Evolutionary conservation across 2,888 invertebrate genomes (phyloP).

Genomic region (Glyphotaelius pellucidus): DNA sequence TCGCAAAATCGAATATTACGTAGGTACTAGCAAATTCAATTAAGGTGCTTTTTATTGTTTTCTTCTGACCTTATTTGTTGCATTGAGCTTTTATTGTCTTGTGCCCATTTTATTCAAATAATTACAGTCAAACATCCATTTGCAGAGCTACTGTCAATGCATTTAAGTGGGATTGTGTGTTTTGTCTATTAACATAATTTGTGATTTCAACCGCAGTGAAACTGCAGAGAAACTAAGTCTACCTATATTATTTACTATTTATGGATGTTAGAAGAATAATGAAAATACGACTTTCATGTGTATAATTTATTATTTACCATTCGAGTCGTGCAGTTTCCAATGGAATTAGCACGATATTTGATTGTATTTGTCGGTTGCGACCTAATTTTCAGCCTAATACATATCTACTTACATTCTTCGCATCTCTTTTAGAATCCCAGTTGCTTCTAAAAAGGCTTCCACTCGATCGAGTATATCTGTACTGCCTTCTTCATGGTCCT

Average conservation of each 20-base stretch:
- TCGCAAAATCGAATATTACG: neutral
- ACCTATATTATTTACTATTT: neutral
- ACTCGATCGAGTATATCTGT: too few relatives aligned
- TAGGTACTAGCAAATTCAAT: neutral
- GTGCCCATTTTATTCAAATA: neutral
- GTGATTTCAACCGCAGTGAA: neutral
- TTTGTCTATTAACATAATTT: neutral
- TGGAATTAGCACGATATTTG: too few relatives aligned
- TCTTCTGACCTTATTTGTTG: neutral
- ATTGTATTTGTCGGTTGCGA: too few relatives aligned
- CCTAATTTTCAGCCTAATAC: too few relatives aligned
- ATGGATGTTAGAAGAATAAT: neutral
- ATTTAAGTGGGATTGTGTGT: neutral
- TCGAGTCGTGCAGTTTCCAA: too few relatives aligned
- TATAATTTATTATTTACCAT: neutral
- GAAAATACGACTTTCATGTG: neutral
- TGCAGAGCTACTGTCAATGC: neutral
- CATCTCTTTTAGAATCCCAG: too few relatives aligned
- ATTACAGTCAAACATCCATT: conserved; percentile 6
- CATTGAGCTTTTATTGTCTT: neutral
- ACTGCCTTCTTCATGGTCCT: too few relatives aligned
- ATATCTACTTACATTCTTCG: neutral
- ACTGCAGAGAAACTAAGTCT: neutral
- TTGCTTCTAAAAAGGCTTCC: too few relatives aligned
- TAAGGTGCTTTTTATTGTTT: neutral